Base-by-base conservation (phyloP, 1,140 invertebrate genomes). In the Drosophila arawakana region DNA sequence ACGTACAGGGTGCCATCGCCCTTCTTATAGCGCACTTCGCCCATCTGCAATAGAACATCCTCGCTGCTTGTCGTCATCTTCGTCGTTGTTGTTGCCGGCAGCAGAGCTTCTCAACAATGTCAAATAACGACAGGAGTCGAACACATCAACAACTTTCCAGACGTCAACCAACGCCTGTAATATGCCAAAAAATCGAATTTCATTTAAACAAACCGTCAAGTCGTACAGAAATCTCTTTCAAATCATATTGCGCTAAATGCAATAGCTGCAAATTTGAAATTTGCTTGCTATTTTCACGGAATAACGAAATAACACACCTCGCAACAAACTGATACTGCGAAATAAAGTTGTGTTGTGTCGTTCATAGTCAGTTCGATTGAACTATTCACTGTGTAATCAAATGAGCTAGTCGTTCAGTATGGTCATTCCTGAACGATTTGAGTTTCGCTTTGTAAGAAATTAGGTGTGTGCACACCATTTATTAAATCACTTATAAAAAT, bases 1-100 rank as follows among this genome's bases (percentile, higher is more conserved):
- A 99, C 94, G 93, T 99, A 99, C 25, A 99, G 93, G 6, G 96
- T 97, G 7, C 98, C 98, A 94, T 99, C 98, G 70, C 97, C 97
- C 93, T 99, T 99, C 93, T 99, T 99, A 91, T 97, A 98, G 67
- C 97, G 95, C 21, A 99, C 98, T 93, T 98, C 95, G 65, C 96
- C 95, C 70, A 99, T 96, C 94, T 98, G 97, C 73, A 98, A 94
- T 70, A 99, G 93, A 43, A 99, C 97, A 93, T 99, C 98, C 94
- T 99, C 98, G 57, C 91, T 92, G 80, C 91, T 92, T 10, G 91
- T 92, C 54, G 91, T 92, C 91, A 92, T 92, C 62, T 55, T 69
- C 35, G 50, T 54, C 47, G 44, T 59, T 65, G 44, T 2, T 69
- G 37, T 58, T 9, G 46, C 73, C 71, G 63, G 71, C 74, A 55